phyloP scores from a whole-genome alignment of 2,797 vertebrate species.

The Pitangus sulphuratus region DNA sequence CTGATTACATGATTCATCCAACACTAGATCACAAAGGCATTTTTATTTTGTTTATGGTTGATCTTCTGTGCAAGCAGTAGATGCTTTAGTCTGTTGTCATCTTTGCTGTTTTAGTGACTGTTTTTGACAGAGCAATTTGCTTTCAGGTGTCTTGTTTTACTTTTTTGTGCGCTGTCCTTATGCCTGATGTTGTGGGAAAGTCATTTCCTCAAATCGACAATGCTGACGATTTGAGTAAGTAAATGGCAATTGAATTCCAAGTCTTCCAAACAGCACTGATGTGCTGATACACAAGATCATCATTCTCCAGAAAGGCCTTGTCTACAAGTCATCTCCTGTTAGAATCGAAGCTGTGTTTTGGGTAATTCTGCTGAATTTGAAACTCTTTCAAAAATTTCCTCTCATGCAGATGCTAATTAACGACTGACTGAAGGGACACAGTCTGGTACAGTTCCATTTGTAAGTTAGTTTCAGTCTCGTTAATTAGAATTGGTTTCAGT shows the following conservation, averaged over 20 bases:
- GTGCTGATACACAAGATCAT: background rate
- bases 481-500: background rate
- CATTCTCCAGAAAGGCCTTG: background rate
- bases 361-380: slow-evolving; percentile 17
- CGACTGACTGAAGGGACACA: background rate
- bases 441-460: background rate
- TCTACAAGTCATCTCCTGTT: background rate
- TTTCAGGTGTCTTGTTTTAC: slow-evolving; percentile 36
- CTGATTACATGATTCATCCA: background rate
- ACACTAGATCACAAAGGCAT: background rate
- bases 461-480: slow-evolving; percentile 10
- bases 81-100: slow-evolving; percentile 43
- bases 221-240: background rate
- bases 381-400: background rate
- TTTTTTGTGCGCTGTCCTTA: background rate
- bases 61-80: background rate
- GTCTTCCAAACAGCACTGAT: background rate
- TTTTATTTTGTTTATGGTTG: slow-evolving; percentile 26
- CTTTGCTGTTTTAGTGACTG: slow-evolving; percentile 10
- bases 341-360: background rate
- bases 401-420: background rate
- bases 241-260: slow-evolving; percentile 24
- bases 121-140: slow-evolving; percentile 36
- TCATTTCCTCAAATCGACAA: background rate
- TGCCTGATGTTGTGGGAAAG: background rate